Percentiles rank a stretch among this genome's conserved stretches.
phyloP scores from a whole-genome alignment of 2,797 vertebrate species.

The Muscicapa striata region DNA sequence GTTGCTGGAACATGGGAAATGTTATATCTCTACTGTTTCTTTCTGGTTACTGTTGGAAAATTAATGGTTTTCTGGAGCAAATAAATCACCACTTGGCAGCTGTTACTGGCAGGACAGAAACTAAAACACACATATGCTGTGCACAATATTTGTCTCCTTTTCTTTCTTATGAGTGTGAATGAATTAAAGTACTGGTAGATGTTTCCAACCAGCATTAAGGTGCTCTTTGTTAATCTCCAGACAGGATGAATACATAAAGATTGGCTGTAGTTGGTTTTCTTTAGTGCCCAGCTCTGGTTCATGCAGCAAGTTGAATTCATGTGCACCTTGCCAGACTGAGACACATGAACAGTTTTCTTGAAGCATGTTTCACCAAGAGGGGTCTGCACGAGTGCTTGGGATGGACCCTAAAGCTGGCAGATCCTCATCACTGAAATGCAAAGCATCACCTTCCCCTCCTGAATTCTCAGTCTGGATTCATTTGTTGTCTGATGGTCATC shows the following conservation, averaged over 20 bases:
- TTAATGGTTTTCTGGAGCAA: slow-evolving; percentile 53
- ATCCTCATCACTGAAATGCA: neutral
- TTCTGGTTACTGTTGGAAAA: slow-evolving; percentile 48
- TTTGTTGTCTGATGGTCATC: neutral
- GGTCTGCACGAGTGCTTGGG: neutral
- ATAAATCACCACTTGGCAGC: slow-evolving; percentile 57
- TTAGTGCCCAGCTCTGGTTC: neutral
- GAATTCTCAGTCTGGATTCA: neutral
- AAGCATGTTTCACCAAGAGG: neutral
- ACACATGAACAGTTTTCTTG: neutral
- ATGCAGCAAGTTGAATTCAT: neutral
- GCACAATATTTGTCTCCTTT: slow-evolving; percentile 30
- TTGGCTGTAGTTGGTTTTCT: neutral
- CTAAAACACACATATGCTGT: slow-evolving; percentile 39
- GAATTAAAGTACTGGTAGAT: neutral
- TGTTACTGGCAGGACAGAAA: slow-evolving; percentile 57
- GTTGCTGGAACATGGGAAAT: slow-evolving; percentile 4
- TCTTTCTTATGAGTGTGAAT: slow-evolving; percentile 16
- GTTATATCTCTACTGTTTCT: slow-evolving; percentile 7
- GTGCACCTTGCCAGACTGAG: neutral
- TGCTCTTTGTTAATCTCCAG: neutral
- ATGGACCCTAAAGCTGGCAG: neutral
- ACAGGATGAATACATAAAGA: neutral
- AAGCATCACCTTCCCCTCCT: neutral
- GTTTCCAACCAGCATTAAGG: neutral